Conservation (phyloP, 2,113 vertebrate species). For the Progne subis region DNA sequence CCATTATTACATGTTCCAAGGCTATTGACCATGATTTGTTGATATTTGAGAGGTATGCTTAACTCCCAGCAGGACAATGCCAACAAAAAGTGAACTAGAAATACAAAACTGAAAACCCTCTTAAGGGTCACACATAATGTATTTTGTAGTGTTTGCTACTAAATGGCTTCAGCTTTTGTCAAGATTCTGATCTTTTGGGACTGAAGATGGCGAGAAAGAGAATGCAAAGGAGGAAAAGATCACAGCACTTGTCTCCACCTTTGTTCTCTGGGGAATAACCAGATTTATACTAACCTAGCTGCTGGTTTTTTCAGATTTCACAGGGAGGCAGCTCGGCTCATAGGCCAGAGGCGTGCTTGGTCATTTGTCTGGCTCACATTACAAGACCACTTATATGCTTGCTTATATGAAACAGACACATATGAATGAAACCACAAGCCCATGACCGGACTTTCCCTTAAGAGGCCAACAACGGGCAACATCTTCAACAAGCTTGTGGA, state of each 20-base stretch:
- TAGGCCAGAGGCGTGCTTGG: rapidly evolving
- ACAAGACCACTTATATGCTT: no score
- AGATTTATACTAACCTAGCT: not conserved
- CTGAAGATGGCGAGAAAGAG: not conserved
- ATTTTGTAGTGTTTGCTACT: not conserved
- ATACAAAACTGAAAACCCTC: not conserved
- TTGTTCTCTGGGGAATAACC: not conserved
- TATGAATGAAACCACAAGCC: not conserved
- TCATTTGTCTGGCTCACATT: not conserved
- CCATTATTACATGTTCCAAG: not conserved
- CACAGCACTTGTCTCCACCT: not conserved
- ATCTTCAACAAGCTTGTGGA: not conserved
- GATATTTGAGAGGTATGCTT: not conserved
- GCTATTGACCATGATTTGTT: not conserved
- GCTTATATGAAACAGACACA: not conserved
- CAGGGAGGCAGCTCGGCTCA: not conserved
- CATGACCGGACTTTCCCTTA: no score
- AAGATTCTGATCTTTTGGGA: not conserved
- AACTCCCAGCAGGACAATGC: not conserved
- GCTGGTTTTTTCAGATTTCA: not conserved
- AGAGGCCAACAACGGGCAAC: not conserved
- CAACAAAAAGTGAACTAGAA: not conserved
- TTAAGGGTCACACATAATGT: no score
- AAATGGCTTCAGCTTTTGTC: not conserved
- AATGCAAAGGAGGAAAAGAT: not conserved